These are phyloP conservation scores for Diorhabda carinulata DNA, from an alignment of 1,140 invertebrate species.

Conservation along the genomic window DNA sequence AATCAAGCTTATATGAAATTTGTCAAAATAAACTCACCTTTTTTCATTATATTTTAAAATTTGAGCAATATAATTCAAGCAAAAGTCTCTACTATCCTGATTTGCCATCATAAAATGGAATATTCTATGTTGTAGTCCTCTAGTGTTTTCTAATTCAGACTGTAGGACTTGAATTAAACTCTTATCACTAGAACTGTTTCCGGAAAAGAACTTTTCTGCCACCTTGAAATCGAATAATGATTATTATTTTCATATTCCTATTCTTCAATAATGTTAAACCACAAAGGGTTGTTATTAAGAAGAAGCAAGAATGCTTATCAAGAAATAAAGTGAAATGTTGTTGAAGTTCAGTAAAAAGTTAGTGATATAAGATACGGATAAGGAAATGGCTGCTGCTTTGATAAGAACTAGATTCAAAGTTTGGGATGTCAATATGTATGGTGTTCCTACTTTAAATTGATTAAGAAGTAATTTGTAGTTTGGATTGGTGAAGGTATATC, in stretches of 20 bases:
- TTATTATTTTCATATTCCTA: no score
- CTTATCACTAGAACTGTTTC: slow-evolving; percentile 53
- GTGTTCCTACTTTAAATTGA: no score
- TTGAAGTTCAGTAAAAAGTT: no score
- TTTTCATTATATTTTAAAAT: slow-evolving; percentile 79
- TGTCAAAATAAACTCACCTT: slow-evolving; percentile 44
- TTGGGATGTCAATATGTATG: no score
- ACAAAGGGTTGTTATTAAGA: no score
- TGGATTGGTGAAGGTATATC: no score
- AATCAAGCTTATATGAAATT: neutral
- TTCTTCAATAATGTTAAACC: neutral
- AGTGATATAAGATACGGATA: no score
- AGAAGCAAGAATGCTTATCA: no score
- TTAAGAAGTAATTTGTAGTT: no score
- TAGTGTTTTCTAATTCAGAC: slow-evolving; percentile 68
- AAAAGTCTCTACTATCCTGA: slow-evolving; percentile 64
- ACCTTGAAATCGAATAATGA: neutral
- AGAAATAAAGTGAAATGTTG: no score
- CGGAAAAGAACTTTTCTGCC: slow-evolving; percentile 63
- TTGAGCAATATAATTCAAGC: slow-evolving; percentile 73
- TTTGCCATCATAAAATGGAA: slow-evolving; percentile 83
- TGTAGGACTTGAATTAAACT: slow-evolving; percentile 63
- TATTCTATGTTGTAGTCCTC: slow-evolving; percentile 72
- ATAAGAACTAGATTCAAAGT: no score
- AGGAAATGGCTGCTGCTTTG: no score